Evolutionary conservation across 1,140 invertebrate species (phyloP).

Genomic region (Ceratina calcarata): DNA sequence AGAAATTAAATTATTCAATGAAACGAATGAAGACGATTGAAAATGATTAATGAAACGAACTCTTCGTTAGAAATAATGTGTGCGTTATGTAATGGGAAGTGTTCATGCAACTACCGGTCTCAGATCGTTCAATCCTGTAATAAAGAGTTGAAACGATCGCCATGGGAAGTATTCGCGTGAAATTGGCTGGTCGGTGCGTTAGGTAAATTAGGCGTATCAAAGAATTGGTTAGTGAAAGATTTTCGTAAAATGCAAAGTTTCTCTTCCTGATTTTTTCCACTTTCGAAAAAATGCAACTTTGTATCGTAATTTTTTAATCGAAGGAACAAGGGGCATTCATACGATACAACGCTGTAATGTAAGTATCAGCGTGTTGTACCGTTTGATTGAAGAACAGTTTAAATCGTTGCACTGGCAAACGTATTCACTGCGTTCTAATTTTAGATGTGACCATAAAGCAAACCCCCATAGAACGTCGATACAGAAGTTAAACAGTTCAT

Average conservation of each 20-base stretch:
- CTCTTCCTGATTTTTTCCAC: neutral
- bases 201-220: conserved; percentile 8
- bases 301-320: too few relatives aligned
- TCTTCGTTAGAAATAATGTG: too few relatives aligned
- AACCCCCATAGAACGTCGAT: neutral
- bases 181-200: conserved; percentile 15
- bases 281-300: neutral
- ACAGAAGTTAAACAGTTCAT: conserved; percentile 17
- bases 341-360: too few relatives aligned
- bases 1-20: too few relatives aligned
- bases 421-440: neutral
- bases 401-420: neutral
- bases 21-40: too few relatives aligned
- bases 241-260: neutral
- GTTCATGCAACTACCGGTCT: neutral
- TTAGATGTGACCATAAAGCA: neutral
- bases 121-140: neutral
- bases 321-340: too few relatives aligned
- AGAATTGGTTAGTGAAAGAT: neutral
- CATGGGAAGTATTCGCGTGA: conserved; percentile 1
- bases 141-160: neutral
- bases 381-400: too few relatives aligned
- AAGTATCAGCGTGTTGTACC: too few relatives aligned
- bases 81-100: conserved; percentile 21
- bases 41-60: neutral